phyloP scores from a whole-genome alignment of 92 coral and sea anemone genomes.

The Porites evermanni region DNA sequence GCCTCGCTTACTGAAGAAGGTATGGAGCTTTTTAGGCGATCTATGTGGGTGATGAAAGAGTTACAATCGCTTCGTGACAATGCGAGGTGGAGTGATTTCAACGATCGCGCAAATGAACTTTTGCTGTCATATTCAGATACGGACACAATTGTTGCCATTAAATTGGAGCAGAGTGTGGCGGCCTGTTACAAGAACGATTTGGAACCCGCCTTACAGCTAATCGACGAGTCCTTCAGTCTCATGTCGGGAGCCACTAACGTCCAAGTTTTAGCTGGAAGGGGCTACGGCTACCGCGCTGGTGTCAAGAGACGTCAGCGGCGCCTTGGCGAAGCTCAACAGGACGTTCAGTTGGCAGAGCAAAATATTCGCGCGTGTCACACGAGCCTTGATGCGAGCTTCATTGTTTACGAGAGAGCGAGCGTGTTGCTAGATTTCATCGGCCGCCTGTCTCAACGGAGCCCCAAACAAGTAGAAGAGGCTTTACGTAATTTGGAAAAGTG shows the following conservation, averaged over 20 bases:
- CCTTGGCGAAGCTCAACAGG: constrained; percentile 59
- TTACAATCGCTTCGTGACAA: constrained; percentile 75
- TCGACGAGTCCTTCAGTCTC: constrained; percentile 26
- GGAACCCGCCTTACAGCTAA: constrained; percentile 49
- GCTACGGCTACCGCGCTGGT: constrained; percentile 60
- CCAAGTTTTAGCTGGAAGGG: constrained; percentile 41
- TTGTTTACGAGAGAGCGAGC: constrained; percentile 74
- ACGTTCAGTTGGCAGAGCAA: constrained; percentile 62
- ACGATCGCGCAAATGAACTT: constrained; percentile 18
- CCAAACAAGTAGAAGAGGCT: constrained; percentile 19
- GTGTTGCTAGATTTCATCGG: constrained; percentile 66
- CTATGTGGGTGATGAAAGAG: constrained; percentile 62
- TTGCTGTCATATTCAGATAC: constrained; percentile 18
- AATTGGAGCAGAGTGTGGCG: constrained; percentile 69
- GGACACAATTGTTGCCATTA: constrained; percentile 63
- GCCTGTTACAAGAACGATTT: constrained; percentile 61
- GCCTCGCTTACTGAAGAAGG: constrained; percentile 35
- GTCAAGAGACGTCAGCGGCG: constrained; percentile 64
- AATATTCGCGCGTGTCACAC: constrained; percentile 20
- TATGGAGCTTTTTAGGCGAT: constrained; percentile 28
- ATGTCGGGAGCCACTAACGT: constrained; percentile 38
- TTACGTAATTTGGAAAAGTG: constrained; percentile 58
- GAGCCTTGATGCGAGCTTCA: constrained; percentile 64
- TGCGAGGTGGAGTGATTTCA: constrained; percentile 67
- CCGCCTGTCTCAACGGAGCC: constrained; percentile 19